These are phyloP conservation scores for Petrocephalus zakoni DNA, from an alignment of 2,113 vertebrate genomes.

Conservation along the genomic window DNA sequence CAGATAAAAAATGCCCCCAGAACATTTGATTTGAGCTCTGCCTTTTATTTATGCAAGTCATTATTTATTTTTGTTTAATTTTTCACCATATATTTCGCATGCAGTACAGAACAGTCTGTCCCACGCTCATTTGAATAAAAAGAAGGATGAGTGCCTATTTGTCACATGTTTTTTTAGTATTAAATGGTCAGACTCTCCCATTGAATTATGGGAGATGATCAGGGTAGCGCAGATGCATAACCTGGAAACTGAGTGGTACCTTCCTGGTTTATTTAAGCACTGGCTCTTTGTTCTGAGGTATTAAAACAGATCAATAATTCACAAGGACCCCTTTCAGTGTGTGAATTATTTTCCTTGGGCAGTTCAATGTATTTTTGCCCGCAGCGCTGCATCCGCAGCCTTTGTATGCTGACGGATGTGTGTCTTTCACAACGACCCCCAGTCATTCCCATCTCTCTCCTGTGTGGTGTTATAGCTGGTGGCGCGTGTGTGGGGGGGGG, in stretches of 20 bases:
- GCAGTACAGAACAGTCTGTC: not conserved
- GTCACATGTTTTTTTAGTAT: not conserved
- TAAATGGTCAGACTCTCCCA: not conserved
- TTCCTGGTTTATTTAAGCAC: not conserved
- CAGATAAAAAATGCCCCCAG: not conserved
- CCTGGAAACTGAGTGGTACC: not conserved
- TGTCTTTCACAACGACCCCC: not conserved
- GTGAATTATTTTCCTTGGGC: not conserved
- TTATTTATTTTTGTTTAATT: not conserved
- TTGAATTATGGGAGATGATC: not conserved
- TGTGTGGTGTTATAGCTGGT: no score
- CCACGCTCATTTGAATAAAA: not conserved
- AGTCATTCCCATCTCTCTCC: not conserved
- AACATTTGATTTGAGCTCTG: not conserved
- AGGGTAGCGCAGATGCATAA: not conserved
- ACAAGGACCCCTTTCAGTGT: not conserved
- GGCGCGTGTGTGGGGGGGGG: no score
- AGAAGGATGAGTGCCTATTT: not conserved
- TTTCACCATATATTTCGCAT: not conserved
- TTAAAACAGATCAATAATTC: slow-evolving; percentile 6
- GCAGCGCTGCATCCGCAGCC: no score
- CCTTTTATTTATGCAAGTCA: not conserved
- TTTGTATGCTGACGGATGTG: not conserved
- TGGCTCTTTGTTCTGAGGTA: not conserved
- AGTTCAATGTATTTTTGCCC: not conserved